Evolutionary conservation across 2,797 vertebrate genomes (phyloP), one percentile per base, ranked within the genome.

Genomic region (Enteromius argenteus): DNA sequence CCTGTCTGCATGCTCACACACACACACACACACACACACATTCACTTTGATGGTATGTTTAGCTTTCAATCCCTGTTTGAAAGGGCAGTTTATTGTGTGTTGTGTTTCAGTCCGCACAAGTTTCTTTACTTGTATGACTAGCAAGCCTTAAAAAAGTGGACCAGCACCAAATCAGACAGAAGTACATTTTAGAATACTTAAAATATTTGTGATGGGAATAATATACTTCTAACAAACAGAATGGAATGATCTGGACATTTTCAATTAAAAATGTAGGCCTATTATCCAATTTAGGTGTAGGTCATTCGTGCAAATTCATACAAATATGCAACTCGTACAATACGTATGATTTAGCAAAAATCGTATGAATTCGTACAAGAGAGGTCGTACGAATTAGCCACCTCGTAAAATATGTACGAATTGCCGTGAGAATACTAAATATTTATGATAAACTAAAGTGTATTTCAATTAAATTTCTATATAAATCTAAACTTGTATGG

Each of bases 11-110:
- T 46, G 39, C 62, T 39, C 39, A 80, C 62, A 68, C 37, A 58
- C 71, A 73, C 23, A 80, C 62, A 68, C 37, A 58, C 71, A 73
- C 23, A 67, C 64, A 67, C 15, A 67, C 5, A 81, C 72, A 19
- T 53, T 53, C 30, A 35, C 72, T 35, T 35, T n/a, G 46, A 32
- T 19, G 4, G 8, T 3, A 21, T 49, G 10, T 35, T 73, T 32
- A 35, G 46, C 9, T 51, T 74, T 35, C 19, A 56, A 53, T 9
- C 2, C 30, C 10, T n/a, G 9, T 35, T 73, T 17, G 11, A 51
- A 74, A 53, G 9, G 46, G 46, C 72, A 14, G 46, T 32, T 53
- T 74, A 74, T 49, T 74, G 71, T 32, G 30, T 72, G 27, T 74
- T 74, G 46, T 53, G 71, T 53, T 74, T 73, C 30, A 30, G 17